These are phyloP conservation scores for Poecilia wingei DNA, from an alignment of 2,797 vertebrate genomes.

Conservation along the genomic window DNA sequence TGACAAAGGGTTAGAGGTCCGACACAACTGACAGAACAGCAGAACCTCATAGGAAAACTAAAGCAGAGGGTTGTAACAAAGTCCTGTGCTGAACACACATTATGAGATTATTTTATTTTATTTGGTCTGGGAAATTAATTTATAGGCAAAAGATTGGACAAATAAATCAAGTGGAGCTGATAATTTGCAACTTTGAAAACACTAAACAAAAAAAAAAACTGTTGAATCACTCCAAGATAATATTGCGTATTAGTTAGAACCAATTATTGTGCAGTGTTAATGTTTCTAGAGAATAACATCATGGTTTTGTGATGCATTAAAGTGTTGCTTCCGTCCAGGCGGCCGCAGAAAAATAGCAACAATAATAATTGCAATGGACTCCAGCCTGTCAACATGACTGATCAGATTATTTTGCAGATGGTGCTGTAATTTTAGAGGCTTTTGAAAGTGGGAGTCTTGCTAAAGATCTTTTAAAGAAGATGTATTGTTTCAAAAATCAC, in stretches of 20 bases:
- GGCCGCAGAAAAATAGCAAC: background rate
- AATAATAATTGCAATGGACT: background rate
- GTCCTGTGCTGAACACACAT: background rate
- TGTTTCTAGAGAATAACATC: background rate
- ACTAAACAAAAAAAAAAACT: background rate
- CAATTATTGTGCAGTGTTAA: background rate
- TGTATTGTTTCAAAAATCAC: slow-evolving; percentile 1
- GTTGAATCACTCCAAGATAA: background rate
- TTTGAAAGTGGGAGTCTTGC: background rate
- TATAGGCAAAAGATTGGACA: background rate
- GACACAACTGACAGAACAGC: background rate
- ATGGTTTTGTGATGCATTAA: background rate
- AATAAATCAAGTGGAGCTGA: background rate
- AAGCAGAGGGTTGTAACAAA: slow-evolving; percentile 3
- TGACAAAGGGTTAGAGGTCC: slow-evolving; percentile 24
- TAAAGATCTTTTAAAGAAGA: background rate
- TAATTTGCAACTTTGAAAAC: background rate
- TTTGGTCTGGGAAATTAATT: background rate
- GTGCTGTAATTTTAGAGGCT: background rate
- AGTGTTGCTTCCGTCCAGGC: background rate
- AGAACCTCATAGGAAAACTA: slow-evolving; percentile 1
- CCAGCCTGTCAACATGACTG: background rate
- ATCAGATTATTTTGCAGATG: background rate
- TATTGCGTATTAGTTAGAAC: background rate
- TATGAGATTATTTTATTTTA: background rate